These are phyloP conservation scores for Bubalus kerabau DNA, from an alignment of 2,113 vertebrate species.

Conservation along the genomic window DNA sequence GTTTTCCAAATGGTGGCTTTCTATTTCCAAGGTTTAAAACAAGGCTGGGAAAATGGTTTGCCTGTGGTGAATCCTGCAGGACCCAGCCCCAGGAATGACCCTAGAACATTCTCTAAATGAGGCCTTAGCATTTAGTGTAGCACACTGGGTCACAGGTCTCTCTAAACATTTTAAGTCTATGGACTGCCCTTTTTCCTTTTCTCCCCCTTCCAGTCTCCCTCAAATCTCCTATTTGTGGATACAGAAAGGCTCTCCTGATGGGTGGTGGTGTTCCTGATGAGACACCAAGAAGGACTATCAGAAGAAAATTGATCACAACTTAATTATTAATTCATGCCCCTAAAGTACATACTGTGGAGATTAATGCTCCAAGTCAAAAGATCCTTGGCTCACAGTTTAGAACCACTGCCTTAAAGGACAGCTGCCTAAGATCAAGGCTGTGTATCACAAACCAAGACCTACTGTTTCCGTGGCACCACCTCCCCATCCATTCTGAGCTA, in stretches of 20 bases:
- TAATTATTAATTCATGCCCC: slow-evolving; percentile 72
- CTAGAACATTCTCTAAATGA: not conserved
- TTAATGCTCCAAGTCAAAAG: slow-evolving; percentile 37
- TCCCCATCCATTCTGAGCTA: not conserved
- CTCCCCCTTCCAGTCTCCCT: not conserved
- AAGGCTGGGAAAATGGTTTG: not conserved
- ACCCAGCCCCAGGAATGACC: not conserved
- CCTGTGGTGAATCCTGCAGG: fast-evolving
- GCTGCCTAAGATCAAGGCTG: slow-evolving; percentile 1
- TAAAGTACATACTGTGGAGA: slow-evolving; percentile 67
- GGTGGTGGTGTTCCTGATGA: slow-evolving; percentile 48
- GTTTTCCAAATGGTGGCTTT: not conserved
- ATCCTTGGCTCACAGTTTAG: slow-evolving; percentile 54
- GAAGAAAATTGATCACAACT: slow-evolving; percentile 68
- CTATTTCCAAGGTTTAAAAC: not conserved
- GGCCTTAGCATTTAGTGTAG: not conserved
- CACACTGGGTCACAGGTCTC: not conserved
- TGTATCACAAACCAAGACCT: not conserved
- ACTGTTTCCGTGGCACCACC: not conserved
- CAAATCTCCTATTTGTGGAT: slow-evolving; percentile 52
- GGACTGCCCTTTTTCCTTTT: not conserved
- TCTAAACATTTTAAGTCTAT: not conserved
- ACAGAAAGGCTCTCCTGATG: slow-evolving; percentile 34
- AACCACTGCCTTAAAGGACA: slow-evolving; percentile 45
- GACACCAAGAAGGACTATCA: slow-evolving; percentile 56